phyloP scores from a whole-genome alignment of 2,888 invertebrate species.

The Drosophila mayaguana region DNA sequence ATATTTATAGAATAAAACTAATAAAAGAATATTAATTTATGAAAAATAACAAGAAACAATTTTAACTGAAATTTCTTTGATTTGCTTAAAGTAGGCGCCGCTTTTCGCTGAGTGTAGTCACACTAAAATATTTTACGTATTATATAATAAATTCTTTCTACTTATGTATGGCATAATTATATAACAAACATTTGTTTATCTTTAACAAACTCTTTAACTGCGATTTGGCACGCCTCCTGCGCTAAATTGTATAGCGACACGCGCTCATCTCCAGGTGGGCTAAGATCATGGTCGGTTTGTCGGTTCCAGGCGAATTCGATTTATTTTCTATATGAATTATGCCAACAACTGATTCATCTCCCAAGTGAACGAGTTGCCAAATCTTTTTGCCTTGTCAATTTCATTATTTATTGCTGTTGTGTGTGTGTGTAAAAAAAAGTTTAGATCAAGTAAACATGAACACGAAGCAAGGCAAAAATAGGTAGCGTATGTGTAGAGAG shows the following conservation, averaged over 20 bases:
- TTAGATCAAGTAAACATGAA: constrained; percentile 38
- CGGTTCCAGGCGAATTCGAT: constrained; percentile 35
- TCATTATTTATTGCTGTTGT: not conserved
- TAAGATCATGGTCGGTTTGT: constrained; percentile 31
- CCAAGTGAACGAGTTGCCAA: constrained; percentile 14
- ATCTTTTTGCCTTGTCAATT: constrained; percentile 3
- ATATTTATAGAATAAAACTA: not conserved
- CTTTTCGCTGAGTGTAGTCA: no score
- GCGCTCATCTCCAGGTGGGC: constrained; percentile 16
- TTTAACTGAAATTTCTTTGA: not conserved
- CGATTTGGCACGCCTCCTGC: not conserved
- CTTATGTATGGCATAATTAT: no score
- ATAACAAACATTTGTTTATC: no score
- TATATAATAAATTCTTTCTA: no score
- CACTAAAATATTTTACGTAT: no score
- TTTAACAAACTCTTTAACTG: not conserved
- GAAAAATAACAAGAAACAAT: not conserved
- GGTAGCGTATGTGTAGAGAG: not conserved
- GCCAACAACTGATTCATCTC: constrained; percentile 39
- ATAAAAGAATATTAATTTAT: constrained; percentile 34
- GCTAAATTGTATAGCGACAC: not conserved
- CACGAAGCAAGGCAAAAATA: constrained; percentile 4
- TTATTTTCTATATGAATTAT: constrained; percentile 34
- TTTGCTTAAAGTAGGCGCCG: no score
- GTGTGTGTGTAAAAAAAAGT: constrained; percentile 18